Conservation (phyloP, 2,797 vertebrate species). For the Sebastes nivosus region DNA sequence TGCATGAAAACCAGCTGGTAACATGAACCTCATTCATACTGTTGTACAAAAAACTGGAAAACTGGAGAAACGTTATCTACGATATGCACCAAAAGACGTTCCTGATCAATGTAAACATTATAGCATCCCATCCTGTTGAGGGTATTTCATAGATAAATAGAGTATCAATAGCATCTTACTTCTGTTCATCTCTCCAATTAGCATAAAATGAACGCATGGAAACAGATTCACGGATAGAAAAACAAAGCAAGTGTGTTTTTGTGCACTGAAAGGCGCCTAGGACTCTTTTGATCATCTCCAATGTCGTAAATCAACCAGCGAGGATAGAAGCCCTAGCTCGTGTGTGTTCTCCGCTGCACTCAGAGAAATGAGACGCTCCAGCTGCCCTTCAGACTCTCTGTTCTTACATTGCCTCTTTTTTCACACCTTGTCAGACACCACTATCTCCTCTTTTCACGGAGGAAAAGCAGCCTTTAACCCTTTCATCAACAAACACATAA, state of each 20-base stretch:
- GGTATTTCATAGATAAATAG: background rate
- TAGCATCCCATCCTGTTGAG: too few relatives aligned
- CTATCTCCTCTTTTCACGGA: slow-evolving; percentile 43
- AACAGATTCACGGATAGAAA: background rate
- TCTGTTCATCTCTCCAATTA: background rate
- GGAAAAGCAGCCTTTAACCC: slow-evolving; percentile 54
- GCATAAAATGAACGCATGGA: background rate
- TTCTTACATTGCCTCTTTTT: slow-evolving; percentile 54
- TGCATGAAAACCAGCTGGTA: slow-evolving; percentile 6
- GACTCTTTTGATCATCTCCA: slow-evolving; percentile 32
- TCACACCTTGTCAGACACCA: slow-evolving; percentile 76
- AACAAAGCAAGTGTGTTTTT: slow-evolving; percentile 9
- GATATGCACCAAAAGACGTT: background rate
- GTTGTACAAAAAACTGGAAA: background rate
- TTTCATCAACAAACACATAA: slow-evolving; percentile 33
- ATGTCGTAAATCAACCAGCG: slow-evolving; percentile 43
- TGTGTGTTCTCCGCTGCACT: slow-evolving; percentile 36
- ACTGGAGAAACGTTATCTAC: background rate
- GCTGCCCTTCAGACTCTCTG: slow-evolving; percentile 64
- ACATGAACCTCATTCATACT: background rate
- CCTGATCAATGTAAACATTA: background rate
- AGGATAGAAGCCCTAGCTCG: slow-evolving; percentile 20
- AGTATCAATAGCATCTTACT: background rate
- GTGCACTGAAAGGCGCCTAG: background rate
- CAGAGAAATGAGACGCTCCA: slow-evolving; percentile 58